Evolutionary conservation across 1,140 invertebrate genomes (phyloP).

Genomic region (Mycetomoellerius zeteki): DNA sequence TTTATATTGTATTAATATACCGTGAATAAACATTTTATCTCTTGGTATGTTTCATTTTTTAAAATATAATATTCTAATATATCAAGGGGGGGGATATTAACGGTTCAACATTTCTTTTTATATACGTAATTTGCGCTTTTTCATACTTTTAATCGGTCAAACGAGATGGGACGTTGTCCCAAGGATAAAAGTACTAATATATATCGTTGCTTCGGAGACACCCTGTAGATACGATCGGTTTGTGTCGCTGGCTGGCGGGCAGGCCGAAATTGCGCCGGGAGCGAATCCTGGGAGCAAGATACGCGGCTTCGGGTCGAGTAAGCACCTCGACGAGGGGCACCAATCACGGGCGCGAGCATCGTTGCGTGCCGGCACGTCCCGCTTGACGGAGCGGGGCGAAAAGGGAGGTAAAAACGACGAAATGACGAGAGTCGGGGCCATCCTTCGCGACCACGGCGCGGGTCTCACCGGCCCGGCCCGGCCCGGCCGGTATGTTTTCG

Average conservation of each 20-base stretch:
- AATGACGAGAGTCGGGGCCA: slow-evolving; percentile 74
- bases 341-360: slow-evolving; percentile 78
- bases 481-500: slow-evolving; percentile 66
- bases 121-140: background rate
- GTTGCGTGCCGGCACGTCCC: slow-evolving; percentile 82
- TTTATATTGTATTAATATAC: background rate
- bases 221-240: slow-evolving; percentile 49
- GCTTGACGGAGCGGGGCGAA: slow-evolving; percentile 74
- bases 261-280: slow-evolving; percentile 57
- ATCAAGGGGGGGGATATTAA: background rate
- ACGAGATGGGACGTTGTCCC: background rate
- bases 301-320: slow-evolving; percentile 63
- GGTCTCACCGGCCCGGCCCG: slow-evolving; percentile 18
- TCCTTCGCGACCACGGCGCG: slow-evolving; percentile 47
- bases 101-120: background rate
- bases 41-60: too few species aligned
- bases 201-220: slow-evolving; percentile 21
- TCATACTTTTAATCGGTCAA: background rate
- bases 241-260: slow-evolving; percentile 55
- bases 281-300: slow-evolving; percentile 66
- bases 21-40: background rate
- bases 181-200: background rate
- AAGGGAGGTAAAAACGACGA: slow-evolving; percentile 68
- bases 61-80: background rate
- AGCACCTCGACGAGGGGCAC: slow-evolving; percentile 71